Evolutionary conservation across 1,140 invertebrate species (phyloP).

Genomic region (Drosophila tani): DNA sequence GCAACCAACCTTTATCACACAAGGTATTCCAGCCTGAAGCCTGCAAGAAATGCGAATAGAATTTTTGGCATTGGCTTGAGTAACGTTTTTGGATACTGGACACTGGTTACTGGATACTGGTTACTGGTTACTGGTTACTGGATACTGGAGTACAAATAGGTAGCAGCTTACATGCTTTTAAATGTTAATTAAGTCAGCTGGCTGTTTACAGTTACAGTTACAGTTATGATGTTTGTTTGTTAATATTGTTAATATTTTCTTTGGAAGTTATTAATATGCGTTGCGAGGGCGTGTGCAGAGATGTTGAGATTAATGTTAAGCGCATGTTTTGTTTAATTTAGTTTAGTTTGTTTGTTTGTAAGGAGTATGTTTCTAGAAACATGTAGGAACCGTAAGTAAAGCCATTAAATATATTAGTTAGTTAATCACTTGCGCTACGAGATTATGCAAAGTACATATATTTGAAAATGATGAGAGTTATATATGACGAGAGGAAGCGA

Average conservation of each 20-base stretch:
- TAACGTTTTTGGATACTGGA: constrained; percentile 41
- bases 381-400: constrained; percentile 40
- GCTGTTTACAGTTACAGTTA: constrained; percentile 39
- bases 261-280: constrained; percentile 7
- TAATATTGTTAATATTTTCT: constrained; percentile 1
- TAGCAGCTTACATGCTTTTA: constrained; percentile 53
- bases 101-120: constrained; percentile 4
- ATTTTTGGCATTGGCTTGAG: constrained; percentile 70
- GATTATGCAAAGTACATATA: constrained; percentile 16
- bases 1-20: constrained; percentile 84
- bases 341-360: constrained; percentile 2
- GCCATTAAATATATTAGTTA: constrained; percentile 42
- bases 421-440: constrained; percentile 43
- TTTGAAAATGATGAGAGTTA: constrained; percentile 16
- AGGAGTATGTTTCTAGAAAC: constrained; percentile 37
- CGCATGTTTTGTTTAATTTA: constrained; percentile 3
- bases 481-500: constrained; percentile 19
- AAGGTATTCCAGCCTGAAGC: constrained; percentile 84
- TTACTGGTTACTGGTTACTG: constrained; percentile 35
- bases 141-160: constrained; percentile 51
- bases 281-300: constrained; percentile 10
- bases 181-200: constrained; percentile 58
- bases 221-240: constrained; percentile 16
- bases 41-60: constrained; percentile 81
- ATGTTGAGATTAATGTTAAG: constrained; percentile 7